Base-by-base conservation (phyloP, 1,140 invertebrate genomes). In the Brachionus sp. region DNA sequence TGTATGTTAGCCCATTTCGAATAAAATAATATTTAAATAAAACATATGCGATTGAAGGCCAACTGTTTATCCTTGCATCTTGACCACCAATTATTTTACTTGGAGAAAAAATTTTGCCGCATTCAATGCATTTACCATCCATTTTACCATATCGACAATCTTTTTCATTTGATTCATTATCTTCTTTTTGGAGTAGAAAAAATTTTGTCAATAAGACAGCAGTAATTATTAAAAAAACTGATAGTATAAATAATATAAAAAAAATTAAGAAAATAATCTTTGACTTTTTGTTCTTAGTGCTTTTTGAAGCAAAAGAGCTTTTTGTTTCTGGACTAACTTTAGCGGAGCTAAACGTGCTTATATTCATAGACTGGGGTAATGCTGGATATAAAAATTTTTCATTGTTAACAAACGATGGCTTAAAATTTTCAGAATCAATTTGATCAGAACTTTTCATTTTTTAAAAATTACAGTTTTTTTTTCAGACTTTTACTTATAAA, bases 11-110 rank as follows among this genome's bases (percentile, higher is more conserved):
- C 23, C 19, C 57, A 16, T 16, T 25, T 23, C 19, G 12, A 23
- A 23, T 23, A 19, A 29, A 25, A 33, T 77, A 13, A 19, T 77
- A 78, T 23, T 19, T 57, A 39, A 78, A 78, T 23, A 23, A 5
- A 50, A 78, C 13, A 23, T 33, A 50, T 25, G 23, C 77, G 7
- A 78, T 33, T 78, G 77, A 78, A 13, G 77, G 77, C 44, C 77
- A 78, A 50, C 25, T 78, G 1, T 78, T 33, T 33, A 13, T 10
- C 5, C 12, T 5, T 0, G 44, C 39, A 25, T 78, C 46, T 50
- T 78, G 42, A n/a, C 77, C 77, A 6, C 77, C 77, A 2, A 78
- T 46, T 33, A 78, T 53, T 78, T 62, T 78, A 66, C 33, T 9
- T 19, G 10, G 23, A 66, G 64, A 37, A 13, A 29, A 66, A 0